Evolutionary conservation across 1,140 invertebrate genomes (phyloP).

Genomic region (Belonocnema kinseyi): DNA sequence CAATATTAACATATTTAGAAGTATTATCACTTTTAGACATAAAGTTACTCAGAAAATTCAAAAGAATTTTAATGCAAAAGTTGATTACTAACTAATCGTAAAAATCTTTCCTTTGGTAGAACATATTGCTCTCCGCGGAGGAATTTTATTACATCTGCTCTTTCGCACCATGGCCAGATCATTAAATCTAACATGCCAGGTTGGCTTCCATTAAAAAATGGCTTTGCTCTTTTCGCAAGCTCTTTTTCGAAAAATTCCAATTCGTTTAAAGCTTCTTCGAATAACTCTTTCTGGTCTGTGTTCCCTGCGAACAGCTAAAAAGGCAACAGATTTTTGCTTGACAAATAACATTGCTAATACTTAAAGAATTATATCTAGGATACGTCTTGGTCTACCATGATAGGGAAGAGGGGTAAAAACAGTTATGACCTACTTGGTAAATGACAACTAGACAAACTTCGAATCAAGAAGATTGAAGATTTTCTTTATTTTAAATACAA

Average conservation of each 20-base stretch:
- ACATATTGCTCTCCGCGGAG: slow-evolving; percentile 77
- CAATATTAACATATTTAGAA: slow-evolving; percentile 14
- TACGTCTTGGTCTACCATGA: too few species aligned
- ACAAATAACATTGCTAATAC: too few species aligned
- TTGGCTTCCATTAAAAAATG: slow-evolving; percentile 82
- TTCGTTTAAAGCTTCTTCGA: slow-evolving; percentile 74
- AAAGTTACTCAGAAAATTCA: too few species aligned
- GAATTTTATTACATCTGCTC: slow-evolving; percentile 77
- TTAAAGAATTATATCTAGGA: too few species aligned
- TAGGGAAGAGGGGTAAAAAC: too few species aligned
- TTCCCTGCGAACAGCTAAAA: slow-evolving; percentile 57
- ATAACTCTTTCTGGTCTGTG: slow-evolving; percentile 57
- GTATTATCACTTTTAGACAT: too few species aligned
- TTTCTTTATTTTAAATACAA: too few species aligned
- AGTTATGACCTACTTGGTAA: too few species aligned
- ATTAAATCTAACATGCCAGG: slow-evolving; percentile 92
- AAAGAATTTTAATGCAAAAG: too few species aligned
- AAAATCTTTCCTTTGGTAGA: slow-evolving; percentile 71
- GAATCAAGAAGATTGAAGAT: slow-evolving; percentile 38
- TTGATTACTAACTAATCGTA: slow-evolving; percentile 47
- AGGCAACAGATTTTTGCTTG: slow-evolving; percentile 40
- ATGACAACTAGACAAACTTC: too few species aligned
- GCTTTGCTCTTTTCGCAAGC: slow-evolving; percentile 78
- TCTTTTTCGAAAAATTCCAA: slow-evolving; percentile 83
- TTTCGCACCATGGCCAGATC: slow-evolving; percentile 94